Evolutionary conservation across 2,113 vertebrate genomes (phyloP), one percentile per base, ranked within the genome.

Genomic region (Leucoraja erinaceus): DNA sequence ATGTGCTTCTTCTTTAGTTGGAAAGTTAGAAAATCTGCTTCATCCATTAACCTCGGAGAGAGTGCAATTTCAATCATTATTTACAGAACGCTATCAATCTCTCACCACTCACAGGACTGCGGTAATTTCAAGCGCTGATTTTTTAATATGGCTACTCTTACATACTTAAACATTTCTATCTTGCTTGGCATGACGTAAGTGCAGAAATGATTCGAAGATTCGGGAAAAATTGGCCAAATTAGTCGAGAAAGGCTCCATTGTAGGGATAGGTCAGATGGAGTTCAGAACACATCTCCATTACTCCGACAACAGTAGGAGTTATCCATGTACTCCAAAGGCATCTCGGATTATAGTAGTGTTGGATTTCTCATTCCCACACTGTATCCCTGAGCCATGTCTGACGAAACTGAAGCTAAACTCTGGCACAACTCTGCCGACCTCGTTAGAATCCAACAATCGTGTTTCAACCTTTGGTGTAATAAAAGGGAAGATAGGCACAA

Each of bases 341-440:
- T 66, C 28, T 63, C 28, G 63, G 83, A 88, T 28, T 63, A n/a
- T 16, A 31, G 28, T 61, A 63, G 83, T 88, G 83, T 88, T 88
- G 63, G 28, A 88, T 88, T 88, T 63, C 83, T 31, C 7, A 88
- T 88, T 88, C 83, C 83, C 83, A 88, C 83, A 88, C 83, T 88
- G 83, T 63, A 63, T 31, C 7, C 59, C 63, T 63, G 16, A 88
- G 59, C 83, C 59, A 63, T 66, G 31, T 63, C 83, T 88, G 59
- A 88, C 83, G 63, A 28, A 88, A 88, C 83, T 66, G 59, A 8
- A 63, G 83, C 28, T 31, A 88, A 88, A n/a, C 59, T 88, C 59
- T 66, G 59, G 56, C 83, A 88, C 59, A 72, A 72, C 70, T 72
- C 31, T 88, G 16, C 38, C 83, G 31, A 63, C 83, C n/a, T 63